phyloP scores from a whole-genome alignment of 2,888 invertebrate species.

The Chydorus sphaericus region DNA sequence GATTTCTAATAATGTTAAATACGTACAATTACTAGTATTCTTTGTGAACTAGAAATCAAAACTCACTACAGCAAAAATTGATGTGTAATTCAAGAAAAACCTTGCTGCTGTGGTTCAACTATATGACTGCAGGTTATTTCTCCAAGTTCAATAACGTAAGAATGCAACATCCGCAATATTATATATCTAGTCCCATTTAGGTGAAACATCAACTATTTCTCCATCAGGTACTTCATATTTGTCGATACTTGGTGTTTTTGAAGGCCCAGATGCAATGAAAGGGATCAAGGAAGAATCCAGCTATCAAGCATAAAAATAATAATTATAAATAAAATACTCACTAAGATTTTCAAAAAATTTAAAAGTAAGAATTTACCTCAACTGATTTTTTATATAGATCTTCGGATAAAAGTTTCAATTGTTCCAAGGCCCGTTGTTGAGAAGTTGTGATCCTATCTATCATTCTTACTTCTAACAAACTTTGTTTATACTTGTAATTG shows the following conservation, averaged over 20 bases:
- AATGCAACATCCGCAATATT: too few relatives aligned
- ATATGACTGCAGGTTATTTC: too few relatives aligned
- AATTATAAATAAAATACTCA: neutral
- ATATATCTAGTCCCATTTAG: slow-evolving; percentile 63
- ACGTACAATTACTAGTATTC: too few relatives aligned
- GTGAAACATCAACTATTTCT: slow-evolving; percentile 67
- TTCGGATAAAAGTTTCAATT: slow-evolving; percentile 63
- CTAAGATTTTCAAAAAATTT: neutral
- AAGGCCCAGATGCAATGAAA: slow-evolving; percentile 52
- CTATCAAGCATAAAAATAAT: slow-evolving; percentile 35
- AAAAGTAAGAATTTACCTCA: slow-evolving; percentile 38
- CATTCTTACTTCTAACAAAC: slow-evolving; percentile 46
- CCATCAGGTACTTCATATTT: slow-evolving; percentile 76
- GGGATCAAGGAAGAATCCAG: slow-evolving; percentile 56
- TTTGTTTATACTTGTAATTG: slow-evolving; percentile 47
- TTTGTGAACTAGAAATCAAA: too few relatives aligned
- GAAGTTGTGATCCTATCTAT: slow-evolving; percentile 50
- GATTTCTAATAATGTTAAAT: too few relatives aligned
- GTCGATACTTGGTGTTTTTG: slow-evolving; percentile 65
- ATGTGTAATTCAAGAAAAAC: too few relatives aligned
- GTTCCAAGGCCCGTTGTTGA: slow-evolving; percentile 63
- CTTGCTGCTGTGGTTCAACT: too few relatives aligned
- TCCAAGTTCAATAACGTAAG: too few relatives aligned
- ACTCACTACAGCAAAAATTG: too few relatives aligned
- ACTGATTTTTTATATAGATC: slow-evolving; percentile 77